phyloP scores from a whole-genome alignment of 2,888 invertebrate genomes.

The Sialis lutaria region DNA sequence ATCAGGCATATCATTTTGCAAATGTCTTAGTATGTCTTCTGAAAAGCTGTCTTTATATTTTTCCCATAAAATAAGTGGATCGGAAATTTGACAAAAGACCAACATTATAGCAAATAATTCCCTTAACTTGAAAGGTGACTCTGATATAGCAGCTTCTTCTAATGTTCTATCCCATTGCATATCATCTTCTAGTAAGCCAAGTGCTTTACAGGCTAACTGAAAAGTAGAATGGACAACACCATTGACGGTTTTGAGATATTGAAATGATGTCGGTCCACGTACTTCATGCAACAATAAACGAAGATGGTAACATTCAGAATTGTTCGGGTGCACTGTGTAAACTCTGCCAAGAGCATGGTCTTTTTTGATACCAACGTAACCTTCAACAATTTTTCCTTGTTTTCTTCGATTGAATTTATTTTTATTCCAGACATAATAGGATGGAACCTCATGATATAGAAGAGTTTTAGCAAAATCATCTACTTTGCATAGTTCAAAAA shows the following conservation, averaged over 20 bases:
- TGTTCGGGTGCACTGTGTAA: conserved; percentile 8
- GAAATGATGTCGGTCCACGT: conserved; percentile 16
- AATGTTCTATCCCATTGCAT: conserved; percentile 15
- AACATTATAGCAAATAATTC: conserved; percentile 12
- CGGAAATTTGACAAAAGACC: conserved; percentile 9
- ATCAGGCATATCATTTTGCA: not conserved
- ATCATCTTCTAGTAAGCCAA: conserved; percentile 19
- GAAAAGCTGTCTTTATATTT: conserved; percentile 12
- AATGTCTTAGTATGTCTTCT: conserved; percentile 11
- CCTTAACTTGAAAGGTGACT: conserved; percentile 10
- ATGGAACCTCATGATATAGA: conserved; percentile 13
- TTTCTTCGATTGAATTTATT: conserved; percentile 9
- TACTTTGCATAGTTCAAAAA: conserved; percentile 18
- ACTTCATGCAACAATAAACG: conserved; percentile 14
- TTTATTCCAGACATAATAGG: conserved; percentile 12
- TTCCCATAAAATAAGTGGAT: conserved; percentile 11
- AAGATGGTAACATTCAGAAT: conserved; percentile 8
- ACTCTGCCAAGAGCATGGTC: conserved; percentile 8
- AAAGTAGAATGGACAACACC: conserved; percentile 13
- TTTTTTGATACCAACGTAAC: conserved; percentile 5
- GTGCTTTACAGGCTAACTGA: conserved; percentile 13
- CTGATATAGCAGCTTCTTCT: conserved; percentile 12
- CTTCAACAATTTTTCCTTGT: conserved; percentile 7
- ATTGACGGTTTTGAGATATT: conserved; percentile 16
- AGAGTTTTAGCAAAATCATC: conserved; percentile 16